Percentiles rank a stretch among this genome's conserved stretches.
These are phyloP conservation scores for Habrosyne pyritoides DNA, from an alignment of 2,888 invertebrate species.

Conservation along the genomic window DNA sequence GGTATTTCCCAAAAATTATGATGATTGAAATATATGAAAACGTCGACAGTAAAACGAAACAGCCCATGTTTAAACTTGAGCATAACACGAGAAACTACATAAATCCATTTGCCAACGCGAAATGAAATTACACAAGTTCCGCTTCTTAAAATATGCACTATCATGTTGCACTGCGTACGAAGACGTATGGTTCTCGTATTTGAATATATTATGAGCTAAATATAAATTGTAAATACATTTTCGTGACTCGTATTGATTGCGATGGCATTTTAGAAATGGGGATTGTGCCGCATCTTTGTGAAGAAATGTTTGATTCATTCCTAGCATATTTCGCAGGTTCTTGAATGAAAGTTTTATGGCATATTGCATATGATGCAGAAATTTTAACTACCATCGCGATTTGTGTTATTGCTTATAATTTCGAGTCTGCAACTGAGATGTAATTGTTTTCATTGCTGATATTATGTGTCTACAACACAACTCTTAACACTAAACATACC, in stretches of 20 bases:
- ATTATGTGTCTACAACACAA: background rate
- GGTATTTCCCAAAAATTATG: background rate
- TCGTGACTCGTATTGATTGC: slow-evolving; percentile 8
- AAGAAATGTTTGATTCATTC: background rate
- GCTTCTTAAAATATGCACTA: slow-evolving; percentile 27
- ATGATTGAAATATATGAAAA: background rate
- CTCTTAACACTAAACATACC: too few relatives aligned
- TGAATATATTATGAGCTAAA: slow-evolving; percentile 18
- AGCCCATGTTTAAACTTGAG: background rate
- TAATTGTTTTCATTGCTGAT: background rate
- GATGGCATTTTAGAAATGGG: slow-evolving; percentile 18
- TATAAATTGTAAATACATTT: background rate
- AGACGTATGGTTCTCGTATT: slow-evolving; percentile 21
- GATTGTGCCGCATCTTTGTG: background rate
- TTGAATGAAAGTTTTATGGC: background rate
- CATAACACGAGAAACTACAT: slow-evolving; percentile 6
- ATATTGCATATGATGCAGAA: background rate
- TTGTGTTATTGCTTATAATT: background rate
- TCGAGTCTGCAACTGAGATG: background rate
- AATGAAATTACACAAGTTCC: slow-evolving; percentile 18
- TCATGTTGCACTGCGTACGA: slow-evolving; percentile 22
- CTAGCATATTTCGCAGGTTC: background rate
- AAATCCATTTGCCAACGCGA: slow-evolving; percentile 9
- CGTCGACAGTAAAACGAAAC: slow-evolving; percentile 1
- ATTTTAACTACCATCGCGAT: too few relatives aligned